Percentiles rank a stretch among this genome's conserved stretches.
phyloP scores from a whole-genome alignment of 2,888 invertebrate genomes.

The Papilio demoleus region DNA sequence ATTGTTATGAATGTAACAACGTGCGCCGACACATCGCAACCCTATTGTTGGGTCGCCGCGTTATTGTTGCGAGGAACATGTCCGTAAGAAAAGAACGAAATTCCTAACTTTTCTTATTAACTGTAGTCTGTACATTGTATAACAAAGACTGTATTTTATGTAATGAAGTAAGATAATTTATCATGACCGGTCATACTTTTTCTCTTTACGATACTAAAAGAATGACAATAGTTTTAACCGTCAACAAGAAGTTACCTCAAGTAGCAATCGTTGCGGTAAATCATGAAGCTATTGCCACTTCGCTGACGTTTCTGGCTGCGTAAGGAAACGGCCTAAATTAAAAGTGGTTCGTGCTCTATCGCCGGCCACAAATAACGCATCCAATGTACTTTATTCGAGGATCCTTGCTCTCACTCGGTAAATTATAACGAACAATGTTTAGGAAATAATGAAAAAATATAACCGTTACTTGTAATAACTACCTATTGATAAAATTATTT shows the following conservation, averaged over 20 bases:
- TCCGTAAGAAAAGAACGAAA: too few species aligned
- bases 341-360: constrained; percentile 29
- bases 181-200: too few species aligned
- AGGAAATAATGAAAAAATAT: background rate
- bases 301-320: background rate
- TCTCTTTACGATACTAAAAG: too few species aligned
- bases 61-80: background rate
- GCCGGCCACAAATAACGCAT: constrained; percentile 13
- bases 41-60: background rate
- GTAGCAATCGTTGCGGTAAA: background rate
- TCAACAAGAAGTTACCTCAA: background rate
- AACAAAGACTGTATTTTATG: too few species aligned
- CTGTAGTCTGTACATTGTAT: too few species aligned
- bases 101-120: too few species aligned
- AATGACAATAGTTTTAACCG: too few species aligned
- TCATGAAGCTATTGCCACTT: background rate
- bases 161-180: too few species aligned
- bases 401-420: background rate
- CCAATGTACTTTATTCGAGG: background rate
- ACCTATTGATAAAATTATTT: too few species aligned
- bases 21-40: background rate
- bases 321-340: constrained; percentile 19
- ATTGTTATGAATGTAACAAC: background rate
- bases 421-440: background rate
- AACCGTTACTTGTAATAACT: background rate